Base-by-base conservation (phyloP, 2,888 invertebrate genomes). In the Drosophila demipolita region DNA sequence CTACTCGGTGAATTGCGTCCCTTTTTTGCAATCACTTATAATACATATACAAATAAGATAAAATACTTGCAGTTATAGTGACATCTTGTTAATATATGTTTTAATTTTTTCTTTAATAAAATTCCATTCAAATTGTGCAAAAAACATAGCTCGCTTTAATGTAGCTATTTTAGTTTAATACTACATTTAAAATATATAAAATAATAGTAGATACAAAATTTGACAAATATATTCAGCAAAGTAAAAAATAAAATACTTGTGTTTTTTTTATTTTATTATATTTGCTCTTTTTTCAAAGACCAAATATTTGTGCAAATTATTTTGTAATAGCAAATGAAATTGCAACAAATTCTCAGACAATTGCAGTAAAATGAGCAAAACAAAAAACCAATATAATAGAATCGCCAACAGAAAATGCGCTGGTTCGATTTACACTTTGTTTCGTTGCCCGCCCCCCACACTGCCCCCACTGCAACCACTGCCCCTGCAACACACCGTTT, bases 271-370 rank as follows among this genome's bases (percentile, higher is more conserved):
- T 33, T 15, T 45, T 20, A n/a, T 7, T 11, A 6, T 9, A 36
- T 42, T 65, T 72, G 35, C 33, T 29, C 40, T 49, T 49, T 12
- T 57, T 52, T 52, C 23, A 20, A 4, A 33, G 49, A 52, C 49
- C 48, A 80, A 72, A 73, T 82, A 82, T 87, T 75, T 72, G 74
- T 73, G 73, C 75, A 86, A 88, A 86, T 86, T 82, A 86, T 86
- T 80, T 78, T 66, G 83, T 78, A 88, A 86, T 88, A 73, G 86
- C 78, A 86, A 83, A 86, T 86, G 74, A 86, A 86, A 86, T 86
- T 82, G 88, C 86, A 86, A 78, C 85, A 86, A 88, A 86, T 86
- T 86, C 80, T 66, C 88, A 88, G 80, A 86, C 88, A 86, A 86
- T 83, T 86, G 86, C 82, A 82, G 75, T 78, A 78, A 86, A 86